These are phyloP conservation scores for Taenaris catops DNA, from an alignment of 2,888 invertebrate genomes.

Conservation along the genomic window DNA sequence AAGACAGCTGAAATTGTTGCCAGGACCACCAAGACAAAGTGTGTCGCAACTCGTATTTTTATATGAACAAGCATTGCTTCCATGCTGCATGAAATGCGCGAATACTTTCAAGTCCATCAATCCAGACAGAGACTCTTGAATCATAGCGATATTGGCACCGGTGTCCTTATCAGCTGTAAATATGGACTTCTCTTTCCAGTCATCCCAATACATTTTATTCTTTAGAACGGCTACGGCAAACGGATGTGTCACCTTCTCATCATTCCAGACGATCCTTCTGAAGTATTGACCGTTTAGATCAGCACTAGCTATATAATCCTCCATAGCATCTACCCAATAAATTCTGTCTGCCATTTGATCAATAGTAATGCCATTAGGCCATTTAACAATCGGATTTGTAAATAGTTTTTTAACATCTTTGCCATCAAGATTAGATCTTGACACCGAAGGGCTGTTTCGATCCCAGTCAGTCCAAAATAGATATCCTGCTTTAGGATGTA, in stretches of 20 bases:
- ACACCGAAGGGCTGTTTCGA: constrained; percentile 86
- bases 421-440: constrained; percentile 90
- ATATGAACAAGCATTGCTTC: constrained; percentile 84
- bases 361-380: constrained; percentile 94
- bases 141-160: constrained; percentile 80
- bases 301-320: constrained; percentile 89
- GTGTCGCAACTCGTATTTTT: constrained; percentile 83
- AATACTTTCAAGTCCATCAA: constrained; percentile 91
- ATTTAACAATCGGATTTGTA: constrained; percentile 83
- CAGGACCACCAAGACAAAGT: constrained; percentile 89
- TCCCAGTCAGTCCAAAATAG: constrained; percentile 95
- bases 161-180: constrained; percentile 90
- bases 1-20: constrained; percentile 83
- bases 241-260: constrained; percentile 87
- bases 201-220: constrained; percentile 93
- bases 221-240: constrained; percentile 93
- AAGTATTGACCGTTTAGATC: constrained; percentile 85
- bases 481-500: constrained; percentile 90
- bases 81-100: constrained; percentile 87
- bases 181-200: constrained; percentile 90
- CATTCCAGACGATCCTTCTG: constrained; percentile 82
- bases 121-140: constrained; percentile 82
- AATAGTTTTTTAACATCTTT: constrained; percentile 83
- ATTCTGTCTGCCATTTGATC: constrained; percentile 90
- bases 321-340: constrained; percentile 93